Evolutionary conservation across 2,888 invertebrate genomes (phyloP).

Genomic region (Geotrupes spiniger): DNA sequence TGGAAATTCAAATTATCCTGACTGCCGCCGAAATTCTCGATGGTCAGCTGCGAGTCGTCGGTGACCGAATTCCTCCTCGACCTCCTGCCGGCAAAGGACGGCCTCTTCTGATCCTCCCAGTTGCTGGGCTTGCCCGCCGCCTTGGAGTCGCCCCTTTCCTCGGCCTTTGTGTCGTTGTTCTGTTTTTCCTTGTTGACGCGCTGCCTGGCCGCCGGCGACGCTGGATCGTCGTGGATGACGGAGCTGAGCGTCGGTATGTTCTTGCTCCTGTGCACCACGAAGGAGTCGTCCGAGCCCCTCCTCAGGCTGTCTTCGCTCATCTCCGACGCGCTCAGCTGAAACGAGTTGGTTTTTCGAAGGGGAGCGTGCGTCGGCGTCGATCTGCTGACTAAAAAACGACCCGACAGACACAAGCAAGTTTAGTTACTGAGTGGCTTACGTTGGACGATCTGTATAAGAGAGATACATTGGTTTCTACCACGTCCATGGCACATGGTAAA

Average conservation of each 20-base stretch:
- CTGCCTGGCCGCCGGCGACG: slow-evolving; percentile 53
- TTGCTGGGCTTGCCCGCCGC: slow-evolving; percentile 85
- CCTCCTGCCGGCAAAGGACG: slow-evolving; percentile 76
- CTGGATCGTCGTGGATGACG: slow-evolving; percentile 56
- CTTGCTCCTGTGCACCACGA: slow-evolving; percentile 77
- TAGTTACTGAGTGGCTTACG: background rate
- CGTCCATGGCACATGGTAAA: too few species aligned
- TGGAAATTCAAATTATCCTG: slow-evolving; percentile 86
- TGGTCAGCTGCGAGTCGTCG: slow-evolving; percentile 86
- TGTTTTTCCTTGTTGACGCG: slow-evolving; percentile 61
- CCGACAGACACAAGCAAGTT: background rate
- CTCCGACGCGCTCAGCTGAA: slow-evolving; percentile 45
- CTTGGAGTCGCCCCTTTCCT: slow-evolving; percentile 61
- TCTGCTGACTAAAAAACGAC: slow-evolving; percentile 50
- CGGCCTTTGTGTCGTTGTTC: slow-evolving; percentile 63
- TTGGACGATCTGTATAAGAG: too few species aligned
- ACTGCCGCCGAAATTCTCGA: slow-evolving; percentile 91
- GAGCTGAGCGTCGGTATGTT: slow-evolving; percentile 77
- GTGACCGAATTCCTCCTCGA: slow-evolving; percentile 80
- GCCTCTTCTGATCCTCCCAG: slow-evolving; percentile 72
- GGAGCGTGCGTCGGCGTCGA: slow-evolving; percentile 54
- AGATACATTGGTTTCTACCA: too few species aligned
- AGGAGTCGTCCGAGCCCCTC: slow-evolving; percentile 60
- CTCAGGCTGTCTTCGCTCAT: slow-evolving; percentile 49
- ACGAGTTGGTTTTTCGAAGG: slow-evolving; percentile 46